A percentile compares a stretch with the other conserved stretches of the same genome.
These are phyloP conservation scores for Scaptomyza flava DNA, from an alignment of 2,888 invertebrate genomes.

Conservation along the genomic window DNA sequence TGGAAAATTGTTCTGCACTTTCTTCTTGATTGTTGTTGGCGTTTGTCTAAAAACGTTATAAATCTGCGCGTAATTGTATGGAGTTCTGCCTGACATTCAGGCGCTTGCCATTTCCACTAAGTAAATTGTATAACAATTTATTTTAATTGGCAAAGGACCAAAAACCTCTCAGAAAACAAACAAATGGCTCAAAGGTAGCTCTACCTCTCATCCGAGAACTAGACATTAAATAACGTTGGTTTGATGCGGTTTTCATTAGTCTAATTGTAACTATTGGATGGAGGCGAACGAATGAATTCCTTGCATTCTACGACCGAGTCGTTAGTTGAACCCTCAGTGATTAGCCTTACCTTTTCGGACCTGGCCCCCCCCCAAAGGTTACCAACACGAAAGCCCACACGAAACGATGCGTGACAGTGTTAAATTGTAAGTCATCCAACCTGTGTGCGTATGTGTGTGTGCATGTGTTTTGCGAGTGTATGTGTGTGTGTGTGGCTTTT, in stretches of 20 bases:
- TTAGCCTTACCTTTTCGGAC: slow-evolving; percentile 68
- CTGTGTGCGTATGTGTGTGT: neutral
- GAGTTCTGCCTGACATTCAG: slow-evolving; percentile 41
- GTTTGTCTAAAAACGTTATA: slow-evolving; percentile 52
- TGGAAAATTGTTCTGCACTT: slow-evolving; percentile 26
- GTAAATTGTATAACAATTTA: slow-evolving; percentile 78
- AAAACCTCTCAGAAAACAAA: slow-evolving; percentile 37
- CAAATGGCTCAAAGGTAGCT: slow-evolving; percentile 18
- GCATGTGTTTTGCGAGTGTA: neutral
- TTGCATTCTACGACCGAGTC: slow-evolving; percentile 26
- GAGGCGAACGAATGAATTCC: slow-evolving; percentile 18
- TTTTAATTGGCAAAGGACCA: slow-evolving; percentile 74
- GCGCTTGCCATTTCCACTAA: slow-evolving; percentile 28
- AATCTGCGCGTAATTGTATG: slow-evolving; percentile 68
- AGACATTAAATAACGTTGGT: slow-evolving; percentile 71
- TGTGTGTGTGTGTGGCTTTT: slow-evolving; percentile 55
- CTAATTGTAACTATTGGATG: slow-evolving; percentile 69
- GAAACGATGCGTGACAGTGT: slow-evolving; percentile 78
- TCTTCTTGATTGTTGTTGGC: slow-evolving; percentile 13
- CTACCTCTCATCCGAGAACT: slow-evolving; percentile 37
- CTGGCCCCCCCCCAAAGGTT: slow-evolving; percentile 49
- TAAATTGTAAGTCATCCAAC: slow-evolving; percentile 59
- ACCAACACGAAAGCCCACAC: slow-evolving; percentile 52
- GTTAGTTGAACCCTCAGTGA: slow-evolving; percentile 50
- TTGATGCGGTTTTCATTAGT: slow-evolving; percentile 76